Conservation (phyloP, 2,888 invertebrate genomes). For the Callyntrura sp. region DNA sequence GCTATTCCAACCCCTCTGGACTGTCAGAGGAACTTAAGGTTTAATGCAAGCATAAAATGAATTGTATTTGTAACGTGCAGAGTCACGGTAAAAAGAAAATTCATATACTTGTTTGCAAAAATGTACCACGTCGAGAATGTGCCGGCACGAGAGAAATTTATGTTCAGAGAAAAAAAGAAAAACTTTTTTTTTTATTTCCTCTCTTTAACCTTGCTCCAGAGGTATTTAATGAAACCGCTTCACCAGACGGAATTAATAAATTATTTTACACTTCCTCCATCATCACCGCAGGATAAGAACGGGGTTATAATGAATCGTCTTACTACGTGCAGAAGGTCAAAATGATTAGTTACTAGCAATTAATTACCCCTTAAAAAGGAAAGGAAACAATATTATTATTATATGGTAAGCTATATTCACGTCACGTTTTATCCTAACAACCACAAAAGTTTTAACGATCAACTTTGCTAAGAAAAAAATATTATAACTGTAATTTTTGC, state of each 20-base stretch:
- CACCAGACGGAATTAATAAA: constrained; percentile 5
- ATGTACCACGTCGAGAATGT: constrained; percentile 29
- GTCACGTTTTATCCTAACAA: not conserved
- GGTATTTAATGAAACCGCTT: constrained; percentile 11
- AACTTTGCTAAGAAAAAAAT: not conserved
- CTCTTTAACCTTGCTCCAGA: constrained; percentile 11
- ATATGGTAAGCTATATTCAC: not conserved
- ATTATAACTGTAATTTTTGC: no score
- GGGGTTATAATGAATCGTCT: not conserved
- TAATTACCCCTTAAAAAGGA: not conserved
- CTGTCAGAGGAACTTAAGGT: constrained; percentile 76
- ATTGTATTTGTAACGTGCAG: constrained; percentile 3
- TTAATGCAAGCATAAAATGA: constrained; percentile 52
- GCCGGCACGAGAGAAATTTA: constrained; percentile 21
- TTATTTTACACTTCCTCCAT: not conserved
- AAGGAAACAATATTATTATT: not conserved
- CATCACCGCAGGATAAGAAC: not conserved
- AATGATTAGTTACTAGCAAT: constrained; percentile 20
- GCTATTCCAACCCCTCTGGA: constrained; percentile 69
- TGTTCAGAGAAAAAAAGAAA: not conserved
- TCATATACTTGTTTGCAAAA: constrained; percentile 45
- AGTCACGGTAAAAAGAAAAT: not conserved
- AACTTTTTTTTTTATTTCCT: constrained; percentile 23
- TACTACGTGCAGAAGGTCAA: not conserved
- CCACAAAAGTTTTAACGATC: no score